Base-by-base conservation (phyloP, 2,113 vertebrate species). In the Nymphicus hollandicus region DNA sequence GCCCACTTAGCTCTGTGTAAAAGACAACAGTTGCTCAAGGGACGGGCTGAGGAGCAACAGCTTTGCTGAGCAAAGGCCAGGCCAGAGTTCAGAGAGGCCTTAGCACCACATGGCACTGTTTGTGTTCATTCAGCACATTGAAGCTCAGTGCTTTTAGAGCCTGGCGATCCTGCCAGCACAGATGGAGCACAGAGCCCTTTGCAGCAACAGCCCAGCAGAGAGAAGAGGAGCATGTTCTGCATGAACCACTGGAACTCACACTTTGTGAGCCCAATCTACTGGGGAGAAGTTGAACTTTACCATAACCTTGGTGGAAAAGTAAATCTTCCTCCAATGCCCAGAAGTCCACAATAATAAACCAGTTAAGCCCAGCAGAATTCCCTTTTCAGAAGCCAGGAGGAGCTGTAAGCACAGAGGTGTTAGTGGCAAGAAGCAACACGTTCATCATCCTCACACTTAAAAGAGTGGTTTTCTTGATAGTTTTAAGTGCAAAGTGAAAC, bases 381-480 rank as follows among this genome's bases (percentile, higher is more conserved):
- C 78, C 17, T 82, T 78, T 79, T 12, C 65, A 68, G 96, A 96
- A 96, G 96, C 79, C 96, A 97, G 93, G 93, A 93, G 93, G 95
- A 96, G 96, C 93, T 93, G 10, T n/a, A 91, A 86, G 72, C 93
- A 95, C 85, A 44, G 1, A 63, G 86, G 82, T 78, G 25, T 33
- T 60, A n/a, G 0, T 61, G 80, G 60, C 47, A 74, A 88, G 39
- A 19, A 83, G 33, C 27, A 83, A 35, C 3, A 18, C 11, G 22
- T 66, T 33, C 44, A 90, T 83, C 46, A 77, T 6, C 28, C 56
- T 17, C 16, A 65, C 37, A 37, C 44, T 25, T 61, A 11, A 61
- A 11, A 61, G 10, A 76, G 33, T 17, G 37, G 11, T 25, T 60
- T 7, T 86, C 66, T 55, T 37, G 10, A 61, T 18, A 61, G 63